A percentile compares a stretch with the other conserved stretches of the same genome.
phyloP scores from a whole-genome alignment of 2,888 invertebrate genomes.

The Itoplectis maculator region DNA sequence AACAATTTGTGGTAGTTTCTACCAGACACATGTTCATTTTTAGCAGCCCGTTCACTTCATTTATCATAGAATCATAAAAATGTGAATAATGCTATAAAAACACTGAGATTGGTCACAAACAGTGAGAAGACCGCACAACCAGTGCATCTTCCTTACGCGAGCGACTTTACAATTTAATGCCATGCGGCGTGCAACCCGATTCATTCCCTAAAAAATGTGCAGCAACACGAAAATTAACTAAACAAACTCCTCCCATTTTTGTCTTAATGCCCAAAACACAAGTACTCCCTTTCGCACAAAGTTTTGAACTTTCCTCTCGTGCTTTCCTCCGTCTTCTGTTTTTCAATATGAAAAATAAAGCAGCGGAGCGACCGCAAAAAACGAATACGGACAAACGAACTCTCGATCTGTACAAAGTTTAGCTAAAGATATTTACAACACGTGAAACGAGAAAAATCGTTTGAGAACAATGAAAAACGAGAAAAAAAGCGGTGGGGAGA shows the following conservation, averaged over 20 bases:
- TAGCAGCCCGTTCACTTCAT: too few species aligned
- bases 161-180: constrained; percentile 1
- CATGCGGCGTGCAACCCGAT: constrained; percentile 26
- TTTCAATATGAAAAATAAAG: constrained; percentile 65
- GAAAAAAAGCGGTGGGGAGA: constrained; percentile 37
- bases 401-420: constrained; percentile 60
- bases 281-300: constrained; percentile 10
- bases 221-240: not conserved
- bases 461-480: not conserved
- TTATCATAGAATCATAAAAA: too few species aligned
- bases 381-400: constrained; percentile 51
- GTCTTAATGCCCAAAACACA: constrained; percentile 14
- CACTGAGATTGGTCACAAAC: too few species aligned
- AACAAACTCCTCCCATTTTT: not conserved
- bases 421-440: constrained; percentile 63
- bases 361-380: constrained; percentile 47
- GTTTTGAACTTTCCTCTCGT: constrained; percentile 2
- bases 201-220: constrained; percentile 17
- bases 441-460: constrained; percentile 37
- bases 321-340: constrained; percentile 47
- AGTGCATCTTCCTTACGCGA: not conserved
- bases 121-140: too few species aligned
- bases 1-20: too few species aligned
- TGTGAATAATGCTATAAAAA: too few species aligned
- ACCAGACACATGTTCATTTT: too few species aligned